Conservation (phyloP, 2,113 vertebrate species). For the Mustela nigripes region DNA sequence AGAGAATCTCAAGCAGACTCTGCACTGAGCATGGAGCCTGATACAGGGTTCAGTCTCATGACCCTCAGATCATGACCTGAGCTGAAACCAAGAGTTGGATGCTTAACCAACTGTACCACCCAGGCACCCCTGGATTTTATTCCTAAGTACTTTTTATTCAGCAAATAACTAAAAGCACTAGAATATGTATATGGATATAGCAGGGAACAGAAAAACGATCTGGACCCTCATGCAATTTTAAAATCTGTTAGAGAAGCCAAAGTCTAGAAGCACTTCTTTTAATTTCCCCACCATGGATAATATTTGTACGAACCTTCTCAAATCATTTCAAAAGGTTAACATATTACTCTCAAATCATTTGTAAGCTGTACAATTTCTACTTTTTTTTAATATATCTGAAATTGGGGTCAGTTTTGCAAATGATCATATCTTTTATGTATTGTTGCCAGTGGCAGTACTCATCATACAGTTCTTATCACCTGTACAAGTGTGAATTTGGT, state of each 20-base stretch:
- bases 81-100: not conserved
- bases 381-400: not conserved
- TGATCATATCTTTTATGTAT: not conserved
- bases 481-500: not conserved
- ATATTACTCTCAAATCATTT: not conserved
- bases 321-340: not conserved
- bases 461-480: not conserved
- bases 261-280: not conserved
- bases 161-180: not conserved
- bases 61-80: not conserved
- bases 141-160: constrained; percentile 29
- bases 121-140: not conserved
- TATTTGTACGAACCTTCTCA: not conserved
- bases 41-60: not conserved
- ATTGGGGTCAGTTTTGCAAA: not conserved
- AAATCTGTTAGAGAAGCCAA: not conserved
- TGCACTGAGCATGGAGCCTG: not conserved
- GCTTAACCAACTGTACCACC: not conserved
- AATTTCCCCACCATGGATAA: not conserved
- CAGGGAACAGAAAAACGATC: not conserved
- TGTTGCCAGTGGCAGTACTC: not conserved
- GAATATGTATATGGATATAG: not conserved
- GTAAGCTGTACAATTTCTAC: not conserved
- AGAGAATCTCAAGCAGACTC: not conserved
- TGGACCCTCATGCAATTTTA: not conserved